Percentiles rank a stretch among this genome's conserved stretches.
Evolutionary conservation across 2,113 vertebrate genomes (phyloP).

Genomic region (Recurvirostra avosetta): DNA sequence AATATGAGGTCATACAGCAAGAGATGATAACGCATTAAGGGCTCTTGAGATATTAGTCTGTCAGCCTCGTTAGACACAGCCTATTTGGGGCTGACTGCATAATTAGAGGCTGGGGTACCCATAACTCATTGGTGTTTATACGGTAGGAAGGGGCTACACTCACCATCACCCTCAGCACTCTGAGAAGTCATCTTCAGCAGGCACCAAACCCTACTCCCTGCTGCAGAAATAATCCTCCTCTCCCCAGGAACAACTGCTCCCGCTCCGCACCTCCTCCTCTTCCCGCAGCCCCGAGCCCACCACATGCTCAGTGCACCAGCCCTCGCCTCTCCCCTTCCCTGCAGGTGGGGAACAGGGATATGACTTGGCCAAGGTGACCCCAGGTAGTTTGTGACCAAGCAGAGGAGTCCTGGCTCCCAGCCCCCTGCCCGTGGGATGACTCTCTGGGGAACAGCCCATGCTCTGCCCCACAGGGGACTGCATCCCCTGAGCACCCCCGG

Average conservation of each 20-base stretch:
- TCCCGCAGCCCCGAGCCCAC: neutral
- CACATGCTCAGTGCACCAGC: too few relatives aligned
- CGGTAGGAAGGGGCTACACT: slow-evolving; percentile 33
- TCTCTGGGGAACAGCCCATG: neutral
- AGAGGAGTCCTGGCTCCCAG: neutral
- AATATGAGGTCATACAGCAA: slow-evolving; percentile 73
- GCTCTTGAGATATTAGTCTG: slow-evolving; percentile 76
- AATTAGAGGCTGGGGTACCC: slow-evolving; percentile 74
- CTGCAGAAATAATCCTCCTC: neutral
- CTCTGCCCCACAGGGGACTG: neutral
- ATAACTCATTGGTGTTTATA: slow-evolving; percentile 71
- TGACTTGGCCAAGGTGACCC: rapidly evolving
- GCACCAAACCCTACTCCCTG: neutral
- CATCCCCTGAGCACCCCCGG: neutral
- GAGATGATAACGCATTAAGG: slow-evolving; percentile 75
- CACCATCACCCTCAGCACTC: slow-evolving; percentile 17
- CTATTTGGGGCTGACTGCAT: slow-evolving; percentile 73
- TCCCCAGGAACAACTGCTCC: neutral
- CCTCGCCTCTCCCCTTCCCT: neutral
- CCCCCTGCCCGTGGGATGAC: neutral
- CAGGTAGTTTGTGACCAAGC: neutral
- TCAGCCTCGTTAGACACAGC: slow-evolving; percentile 73
- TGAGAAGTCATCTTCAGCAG: slow-evolving; percentile 45
- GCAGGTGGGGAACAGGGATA: neutral
- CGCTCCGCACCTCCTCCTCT: neutral